Base-by-base conservation (phyloP, 2,113 vertebrate species). In the Silurus asotus region DNA sequence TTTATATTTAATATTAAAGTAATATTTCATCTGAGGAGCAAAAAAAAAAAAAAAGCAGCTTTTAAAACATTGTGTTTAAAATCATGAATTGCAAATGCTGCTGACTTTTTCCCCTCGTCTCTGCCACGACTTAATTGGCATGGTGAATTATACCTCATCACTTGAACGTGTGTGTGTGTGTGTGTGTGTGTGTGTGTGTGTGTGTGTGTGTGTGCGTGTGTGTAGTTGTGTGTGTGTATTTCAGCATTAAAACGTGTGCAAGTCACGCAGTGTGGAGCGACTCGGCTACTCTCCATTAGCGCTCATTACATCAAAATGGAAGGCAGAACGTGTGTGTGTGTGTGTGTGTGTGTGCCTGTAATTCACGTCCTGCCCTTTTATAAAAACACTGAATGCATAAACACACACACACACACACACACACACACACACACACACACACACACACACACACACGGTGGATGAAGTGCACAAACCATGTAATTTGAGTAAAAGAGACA, bases 51-150 rank as follows among this genome's bases (percentile, higher is more conserved):
- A 37, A 37, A 37, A 37, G 37, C 49, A 15, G 72, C 80, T 83
- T 80, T 59, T 53, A 81, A 48, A 19, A 28, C 67, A 7, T 53
- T 2, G 37, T 37, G 37, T 82, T 91, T 91, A 37, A 82, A 51
- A 83, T 92, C 92, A 93, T 94, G 93, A 93, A 93, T 92, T 93
- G 92, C 92, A 94, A 94, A 94, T 94, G 91, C 90, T 88, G 87
- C 72, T 84, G 78, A 88, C 89, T 58, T 90, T 88, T 88, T 88
- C 90, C 90, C 89, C 84, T 59, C n/a, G 19, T 85, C 91, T 90
- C 87, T 85, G 90, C 88, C 59, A 84, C 89, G 90, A 91, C 92
- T 91, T 94, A 93, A 92, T 91, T 90, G 91, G 90, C 75, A 84
- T 49, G 85, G 81, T 83, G 45, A 91, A 92, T 92, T 90, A 93